A percentile compares a stretch with the other conserved stretches of the same genome.
Conservation (phyloP, 1,140 invertebrate genomes). For the Gonioctena quinquepunctata region DNA sequence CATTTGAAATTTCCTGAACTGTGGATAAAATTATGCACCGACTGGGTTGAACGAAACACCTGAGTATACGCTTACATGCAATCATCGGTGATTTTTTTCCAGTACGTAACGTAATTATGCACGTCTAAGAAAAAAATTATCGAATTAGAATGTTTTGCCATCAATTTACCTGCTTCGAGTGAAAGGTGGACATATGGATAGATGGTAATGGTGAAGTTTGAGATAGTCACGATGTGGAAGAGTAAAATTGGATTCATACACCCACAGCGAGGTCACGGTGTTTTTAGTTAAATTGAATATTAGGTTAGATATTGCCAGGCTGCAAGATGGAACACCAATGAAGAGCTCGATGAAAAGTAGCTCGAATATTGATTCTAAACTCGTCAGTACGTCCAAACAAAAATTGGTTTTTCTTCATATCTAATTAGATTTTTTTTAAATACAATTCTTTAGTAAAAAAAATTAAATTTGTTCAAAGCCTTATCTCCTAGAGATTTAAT, state of each 20-base stretch:
- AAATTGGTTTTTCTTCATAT: no score
- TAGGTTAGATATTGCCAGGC: not conserved
- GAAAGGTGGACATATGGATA: not conserved
- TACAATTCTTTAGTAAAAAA: no score
- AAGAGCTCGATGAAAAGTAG: no score
- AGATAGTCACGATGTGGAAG: not conserved
- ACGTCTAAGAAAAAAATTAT: not conserved
- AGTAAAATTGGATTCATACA: not conserved
- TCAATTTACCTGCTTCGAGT: slow-evolving; percentile 1
- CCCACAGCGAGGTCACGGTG: not conserved
- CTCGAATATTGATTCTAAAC: no score
- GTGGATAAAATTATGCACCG: not conserved
- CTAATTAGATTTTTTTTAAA: no score
- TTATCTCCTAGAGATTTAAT: no score
- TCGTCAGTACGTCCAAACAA: no score
- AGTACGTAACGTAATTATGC: not conserved
- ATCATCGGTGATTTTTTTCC: not conserved
- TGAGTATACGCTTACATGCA: not conserved
- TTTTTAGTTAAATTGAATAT: not conserved
- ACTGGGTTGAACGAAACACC: not conserved
- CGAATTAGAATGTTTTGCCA: slow-evolving; percentile 8
- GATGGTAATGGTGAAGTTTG: not conserved
- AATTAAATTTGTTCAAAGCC: no score
- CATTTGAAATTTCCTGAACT: not conserved
- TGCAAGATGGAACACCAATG: no score